Evolutionary conservation across 2,888 invertebrate genomes (phyloP).

Genomic region (Hirtodrosophila histrioides): DNA sequence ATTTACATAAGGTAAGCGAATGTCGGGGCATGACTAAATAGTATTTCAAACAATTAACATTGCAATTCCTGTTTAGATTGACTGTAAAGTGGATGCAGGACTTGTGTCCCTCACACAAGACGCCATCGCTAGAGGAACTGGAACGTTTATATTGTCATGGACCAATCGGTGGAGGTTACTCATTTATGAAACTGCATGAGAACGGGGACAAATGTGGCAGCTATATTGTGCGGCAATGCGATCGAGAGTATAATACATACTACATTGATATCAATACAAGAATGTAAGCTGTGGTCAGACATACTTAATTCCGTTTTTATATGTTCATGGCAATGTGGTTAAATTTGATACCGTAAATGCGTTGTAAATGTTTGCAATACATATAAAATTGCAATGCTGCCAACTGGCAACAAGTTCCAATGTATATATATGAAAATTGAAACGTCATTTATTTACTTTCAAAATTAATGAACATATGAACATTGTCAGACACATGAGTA

Average conservation of each 20-base stretch:
- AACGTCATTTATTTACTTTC: too few relatives aligned
- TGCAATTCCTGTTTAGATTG: constrained; percentile 85
- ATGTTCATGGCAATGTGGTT: too few relatives aligned
- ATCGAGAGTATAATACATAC: constrained; percentile 91
- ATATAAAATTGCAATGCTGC: too few relatives aligned
- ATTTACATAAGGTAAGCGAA: constrained; percentile 91
- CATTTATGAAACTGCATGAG: constrained; percentile 92
- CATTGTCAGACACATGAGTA: too few relatives aligned
- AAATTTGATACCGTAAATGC: too few relatives aligned
- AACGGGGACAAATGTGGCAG: constrained; percentile 92
- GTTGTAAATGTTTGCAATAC: too few relatives aligned
- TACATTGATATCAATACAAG: constrained; percentile 93
- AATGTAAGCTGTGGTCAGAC: constrained; percentile 85
- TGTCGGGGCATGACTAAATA: too few relatives aligned
- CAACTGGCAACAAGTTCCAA: too few relatives aligned
- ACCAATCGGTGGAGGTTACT: constrained; percentile 94
- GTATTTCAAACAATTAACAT: not conserved
- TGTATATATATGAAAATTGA: too few relatives aligned
- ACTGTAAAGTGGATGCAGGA: constrained; percentile 96
- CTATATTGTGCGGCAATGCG: constrained; percentile 93
- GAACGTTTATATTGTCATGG: constrained; percentile 93
- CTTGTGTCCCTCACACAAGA: constrained; percentile 91
- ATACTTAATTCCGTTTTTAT: not conserved
- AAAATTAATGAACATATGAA: too few relatives aligned
- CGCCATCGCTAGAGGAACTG: constrained; percentile 91